These are phyloP conservation scores for Piezodorus guildinii DNA, from an alignment of 1,140 invertebrate genomes.

Conservation along the genomic window DNA sequence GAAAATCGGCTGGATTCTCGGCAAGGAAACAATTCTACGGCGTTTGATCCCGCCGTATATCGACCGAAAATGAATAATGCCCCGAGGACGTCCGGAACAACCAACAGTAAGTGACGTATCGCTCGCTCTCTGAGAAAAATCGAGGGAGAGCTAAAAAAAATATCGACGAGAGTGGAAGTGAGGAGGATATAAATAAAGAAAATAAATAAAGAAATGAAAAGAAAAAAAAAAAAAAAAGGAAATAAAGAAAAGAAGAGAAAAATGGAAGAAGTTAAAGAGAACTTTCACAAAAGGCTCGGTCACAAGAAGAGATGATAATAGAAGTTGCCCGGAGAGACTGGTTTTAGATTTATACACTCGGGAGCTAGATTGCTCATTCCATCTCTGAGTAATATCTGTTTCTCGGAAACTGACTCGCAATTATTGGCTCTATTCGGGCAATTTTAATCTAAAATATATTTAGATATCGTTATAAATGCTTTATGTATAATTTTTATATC, in stretches of 20 bases:
- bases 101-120: conserved; percentile 9
- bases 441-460: no score
- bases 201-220: background rate
- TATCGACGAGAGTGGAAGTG: no score
- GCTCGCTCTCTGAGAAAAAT: background rate
- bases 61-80: conserved; percentile 13
- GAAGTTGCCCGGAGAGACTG: background rate
- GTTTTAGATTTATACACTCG: conserved; percentile 8
- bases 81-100: conserved; percentile 4
- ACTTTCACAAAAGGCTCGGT: conserved; percentile 12
- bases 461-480: no score
- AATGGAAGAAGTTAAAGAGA: background rate
- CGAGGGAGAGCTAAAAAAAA: no score
- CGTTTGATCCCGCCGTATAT: background rate
- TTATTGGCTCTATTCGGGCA: no score
- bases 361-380: background rate
- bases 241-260: no score
- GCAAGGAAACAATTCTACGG: no score
- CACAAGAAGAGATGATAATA: conserved; percentile 3
- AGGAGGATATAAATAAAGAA: background rate
- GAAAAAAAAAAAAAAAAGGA: background rate
- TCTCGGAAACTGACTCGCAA: no score
- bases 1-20: no score
- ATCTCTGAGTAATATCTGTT: background rate
- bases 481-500: no score